Evolutionary conservation across 2,113 vertebrate species (phyloP), one percentile per base, ranked within the genome.

Genomic region (Indicator indicator): DNA sequence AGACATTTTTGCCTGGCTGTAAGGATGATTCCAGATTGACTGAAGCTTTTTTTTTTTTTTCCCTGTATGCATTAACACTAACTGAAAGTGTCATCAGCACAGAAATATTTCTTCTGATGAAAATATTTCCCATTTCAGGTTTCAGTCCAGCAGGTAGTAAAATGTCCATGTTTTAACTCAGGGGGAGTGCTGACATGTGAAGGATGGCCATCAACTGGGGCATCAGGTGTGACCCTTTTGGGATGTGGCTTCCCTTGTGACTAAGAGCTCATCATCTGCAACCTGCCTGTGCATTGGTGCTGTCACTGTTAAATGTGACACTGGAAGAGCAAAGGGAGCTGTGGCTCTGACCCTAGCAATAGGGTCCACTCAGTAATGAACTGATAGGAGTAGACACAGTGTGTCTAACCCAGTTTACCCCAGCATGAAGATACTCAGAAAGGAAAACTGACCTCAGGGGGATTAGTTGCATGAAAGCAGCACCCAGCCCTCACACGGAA

Each of bases 161-260:
- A 63, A 58, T 17, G 63, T 19, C 36, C 3, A 3, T 52, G 30
- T 90, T 69, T 52, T 44, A 72, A 23, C 9, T 9, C 27, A 9
- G 0, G 1, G 17, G 50, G 50, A 52, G 48, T 21, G 12, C 60
- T 56, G 30, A 52, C 2, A 1, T 1, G 59, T 46, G 65, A 81
- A 58, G 48, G 28, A 26, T 12, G 24, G 36, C 28, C 71, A 64
- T 32, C 76, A 54, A 0, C 64, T 27, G 30, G 13, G 40, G 32
- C 24, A 75, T 18, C 55, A 59, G 59, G 32, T 54, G 48, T 40
- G 23, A 62, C 21, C 36, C 17, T 56, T 38, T 32, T 5, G 24
- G 54, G 60, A 68, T 0, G 0, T 12, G 55, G 36, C 23, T 38
- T 79, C n/a, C 3, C 5, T 48, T 5, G 6, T 40, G 20, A 26